Conservation (phyloP, 2,888 invertebrate genomes). For the Drosophila neoperkinsi region DNA sequence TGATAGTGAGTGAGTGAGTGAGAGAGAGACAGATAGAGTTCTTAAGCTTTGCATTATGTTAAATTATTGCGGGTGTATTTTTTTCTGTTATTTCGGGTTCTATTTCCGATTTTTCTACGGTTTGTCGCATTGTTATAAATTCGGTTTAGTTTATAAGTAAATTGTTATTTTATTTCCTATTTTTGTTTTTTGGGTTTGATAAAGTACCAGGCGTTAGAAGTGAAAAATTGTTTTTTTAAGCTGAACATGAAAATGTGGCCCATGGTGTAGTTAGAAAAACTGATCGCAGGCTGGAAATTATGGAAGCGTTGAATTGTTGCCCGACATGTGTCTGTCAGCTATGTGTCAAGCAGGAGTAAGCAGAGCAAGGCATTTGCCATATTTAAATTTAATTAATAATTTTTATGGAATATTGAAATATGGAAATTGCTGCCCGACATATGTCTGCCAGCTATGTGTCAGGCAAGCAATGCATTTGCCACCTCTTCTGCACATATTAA, state of each 20-base stretch:
- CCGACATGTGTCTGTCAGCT: neutral
- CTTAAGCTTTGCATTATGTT: conserved; percentile 15
- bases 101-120: neutral
- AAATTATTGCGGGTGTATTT: conserved; percentile 16
- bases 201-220: neutral
- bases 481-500: neutral
- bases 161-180: neutral
- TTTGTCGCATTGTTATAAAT: neutral
- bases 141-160: conserved; percentile 2
- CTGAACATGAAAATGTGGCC: neutral
- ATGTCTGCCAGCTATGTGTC: neutral
- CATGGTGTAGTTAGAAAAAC: neutral
- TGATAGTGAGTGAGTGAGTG: conserved; percentile 6
- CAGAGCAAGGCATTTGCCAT: neutral
- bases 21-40: conserved; percentile 7
- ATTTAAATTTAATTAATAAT: neutral
- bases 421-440: neutral
- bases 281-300: neutral
- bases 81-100: neutral
- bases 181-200: neutral
- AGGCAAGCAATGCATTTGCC: neutral
- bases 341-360: neutral
- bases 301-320: neutral
- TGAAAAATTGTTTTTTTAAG: neutral
- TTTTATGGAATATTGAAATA: neutral